Percentiles rank a stretch among this genome's conserved stretches.
phyloP scores from a whole-genome alignment of 2,888 invertebrate genomes.

The Andricus curvator region DNA sequence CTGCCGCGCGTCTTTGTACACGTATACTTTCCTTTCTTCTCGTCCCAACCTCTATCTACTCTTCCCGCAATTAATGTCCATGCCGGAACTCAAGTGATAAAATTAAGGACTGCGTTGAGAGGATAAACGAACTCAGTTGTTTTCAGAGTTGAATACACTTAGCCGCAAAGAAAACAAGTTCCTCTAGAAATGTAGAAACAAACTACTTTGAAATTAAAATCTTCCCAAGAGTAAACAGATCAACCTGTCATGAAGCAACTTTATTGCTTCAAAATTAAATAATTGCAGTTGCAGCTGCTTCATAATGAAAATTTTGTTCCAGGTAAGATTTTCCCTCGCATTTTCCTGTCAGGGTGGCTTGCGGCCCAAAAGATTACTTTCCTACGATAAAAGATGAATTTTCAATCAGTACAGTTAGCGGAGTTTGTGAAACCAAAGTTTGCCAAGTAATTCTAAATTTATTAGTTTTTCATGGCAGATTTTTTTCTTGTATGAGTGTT shows the following conservation, averaged over 20 bases:
- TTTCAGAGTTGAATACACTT: slow-evolving; percentile 29
- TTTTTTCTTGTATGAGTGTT: too few relatives aligned
- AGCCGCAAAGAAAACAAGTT: neutral
- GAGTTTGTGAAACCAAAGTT: too few relatives aligned
- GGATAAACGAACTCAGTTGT: slow-evolving; percentile 34
- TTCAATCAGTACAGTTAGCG: too few relatives aligned
- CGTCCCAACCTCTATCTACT: slow-evolving; percentile 18
- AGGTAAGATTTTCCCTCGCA: too few relatives aligned
- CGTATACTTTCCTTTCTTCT: slow-evolving; percentile 14
- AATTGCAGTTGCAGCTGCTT: neutral
- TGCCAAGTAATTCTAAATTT: too few relatives aligned
- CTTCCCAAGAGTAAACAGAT: neutral
- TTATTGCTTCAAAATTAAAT: neutral
- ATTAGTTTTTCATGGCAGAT: too few relatives aligned
- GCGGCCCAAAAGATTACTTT: too few relatives aligned
- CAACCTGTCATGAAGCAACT: neutral
- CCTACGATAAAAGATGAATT: too few relatives aligned
- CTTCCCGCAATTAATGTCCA: slow-evolving; percentile 31
- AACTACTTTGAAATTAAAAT: slow-evolving; percentile 33
- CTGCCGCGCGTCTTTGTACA: slow-evolving; percentile 32
- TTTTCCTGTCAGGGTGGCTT: neutral
- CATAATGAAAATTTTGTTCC: neutral
- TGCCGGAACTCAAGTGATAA: slow-evolving; percentile 39
- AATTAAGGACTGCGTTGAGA: slow-evolving; percentile 38
- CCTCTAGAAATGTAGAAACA: neutral